Evolutionary conservation across 2,113 vertebrate species (phyloP), one percentile per base, ranked within the genome.

Genomic region (Mandrillus leucophaeus): DNA sequence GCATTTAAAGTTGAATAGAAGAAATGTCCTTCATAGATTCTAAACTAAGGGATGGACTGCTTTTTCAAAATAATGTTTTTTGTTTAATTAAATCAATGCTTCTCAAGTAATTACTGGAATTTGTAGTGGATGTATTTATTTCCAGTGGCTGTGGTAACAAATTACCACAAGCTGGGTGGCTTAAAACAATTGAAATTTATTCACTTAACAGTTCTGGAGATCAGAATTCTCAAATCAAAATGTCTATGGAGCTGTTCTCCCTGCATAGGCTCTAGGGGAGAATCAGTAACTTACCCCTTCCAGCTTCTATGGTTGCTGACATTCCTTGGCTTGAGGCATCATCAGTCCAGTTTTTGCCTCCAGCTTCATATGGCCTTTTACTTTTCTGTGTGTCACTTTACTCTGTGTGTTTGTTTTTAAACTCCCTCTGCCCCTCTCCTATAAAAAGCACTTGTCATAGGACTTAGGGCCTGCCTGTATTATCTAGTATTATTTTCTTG

Each of bases 71-170:
- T 48, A 32, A 68, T 16, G 59, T 1, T 87, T 57, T 68, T 80
- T 64, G 84, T 57, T 96, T 84, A 93, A 57, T 79, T 55, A 48
- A 78, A 82, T 83, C 23, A 88, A 0, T 91, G 55, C 30, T 91
- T 93, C n/a, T 52, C 59, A 93, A 22, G 59, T 80, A 96, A 73
- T 90, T 23, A 64, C 30, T 80, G 59, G 75, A 86, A 70, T 87
- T 61, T 30, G 27, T 92, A 83, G 35, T 64, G 73, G 2, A 25
- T 61, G 1, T 70, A 27, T 93, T 90, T 50, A 66, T 94, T 96
- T 92, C 12, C 50, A 78, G 12, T 70, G 89, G n/a, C 68, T 76
- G 38, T 25, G 80, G 1, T 75, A 80, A 48, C 55, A 93, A 89
- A 50, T 50, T 16, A 32, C 57, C 13, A 64, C 38, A 45, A 48